A percentile compares a stretch with the other conserved stretches of the same genome.
phyloP scores from a whole-genome alignment of 2,888 invertebrate genomes.

The Heliconius ismenius region DNA sequence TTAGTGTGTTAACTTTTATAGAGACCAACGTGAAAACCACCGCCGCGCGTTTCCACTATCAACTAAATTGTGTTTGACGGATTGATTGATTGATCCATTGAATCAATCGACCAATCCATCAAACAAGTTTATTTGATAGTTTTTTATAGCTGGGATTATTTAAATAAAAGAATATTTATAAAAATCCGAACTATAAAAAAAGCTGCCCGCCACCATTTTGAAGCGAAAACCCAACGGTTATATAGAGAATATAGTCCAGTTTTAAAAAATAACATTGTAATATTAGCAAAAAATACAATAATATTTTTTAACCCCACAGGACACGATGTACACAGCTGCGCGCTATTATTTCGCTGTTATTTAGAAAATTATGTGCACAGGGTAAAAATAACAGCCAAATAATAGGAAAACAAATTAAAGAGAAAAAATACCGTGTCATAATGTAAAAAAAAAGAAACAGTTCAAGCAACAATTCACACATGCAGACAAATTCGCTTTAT shows the following conservation, averaged over 20 bases:
- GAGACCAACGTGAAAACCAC: conserved; percentile 48
- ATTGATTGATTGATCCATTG: conserved; percentile 20
- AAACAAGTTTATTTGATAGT: conserved; percentile 32
- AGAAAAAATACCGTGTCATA: conserved; percentile 45
- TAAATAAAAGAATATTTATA: conserved; percentile 14
- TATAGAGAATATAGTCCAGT: conserved; percentile 56
- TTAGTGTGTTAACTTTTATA: conserved; percentile 37
- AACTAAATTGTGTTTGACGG: conserved; percentile 33
- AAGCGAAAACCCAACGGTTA: conserved; percentile 66
- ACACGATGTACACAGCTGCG: conserved; percentile 79
- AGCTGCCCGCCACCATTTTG: conserved; percentile 73
- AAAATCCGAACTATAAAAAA: conserved; percentile 49
- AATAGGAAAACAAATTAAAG: conserved; percentile 52
- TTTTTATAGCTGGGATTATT: conserved; percentile 52
- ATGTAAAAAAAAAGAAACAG: conserved; percentile 40
- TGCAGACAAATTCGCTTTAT: conserved; percentile 39
- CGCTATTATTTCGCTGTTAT: conserved; percentile 76
- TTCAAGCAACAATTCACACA: conserved; percentile 44
- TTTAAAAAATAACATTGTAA: conserved; percentile 37
- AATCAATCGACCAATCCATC: conserved; percentile 14
- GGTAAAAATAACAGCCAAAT: conserved; percentile 70
- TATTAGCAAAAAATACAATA: conserved; percentile 43
- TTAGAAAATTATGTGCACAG: conserved; percentile 49
- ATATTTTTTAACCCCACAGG: conserved; percentile 71
- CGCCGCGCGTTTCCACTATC: conserved; percentile 60